These are phyloP conservation scores for Batillaria attramentaria DNA, from an alignment of 1,140 invertebrate genomes.

Conservation along the genomic window DNA sequence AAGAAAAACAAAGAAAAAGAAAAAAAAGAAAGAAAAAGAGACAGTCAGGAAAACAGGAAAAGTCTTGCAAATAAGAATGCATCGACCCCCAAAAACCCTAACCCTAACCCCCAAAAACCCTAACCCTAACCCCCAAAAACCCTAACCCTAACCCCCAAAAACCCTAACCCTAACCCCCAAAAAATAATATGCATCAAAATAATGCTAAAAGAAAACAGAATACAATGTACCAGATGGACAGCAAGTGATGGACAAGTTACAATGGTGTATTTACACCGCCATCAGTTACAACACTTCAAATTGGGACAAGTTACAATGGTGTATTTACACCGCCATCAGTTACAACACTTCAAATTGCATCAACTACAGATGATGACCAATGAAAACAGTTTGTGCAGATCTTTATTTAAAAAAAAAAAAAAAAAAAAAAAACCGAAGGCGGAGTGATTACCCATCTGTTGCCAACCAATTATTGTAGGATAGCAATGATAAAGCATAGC, in stretches of 20 bases:
- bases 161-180: no score
- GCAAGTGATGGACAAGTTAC: background rate
- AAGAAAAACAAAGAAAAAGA: no score
- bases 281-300: background rate
- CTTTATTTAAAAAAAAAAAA: background rate
- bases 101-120: no score
- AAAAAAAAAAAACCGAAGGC: background rate
- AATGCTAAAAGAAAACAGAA: constrained; percentile 84
- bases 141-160: no score
- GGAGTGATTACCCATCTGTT: background rate
- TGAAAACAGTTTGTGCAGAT: background rate
- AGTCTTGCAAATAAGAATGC: no score
- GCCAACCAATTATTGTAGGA: background rate
- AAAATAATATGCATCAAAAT: no score
- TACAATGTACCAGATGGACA: background rate
- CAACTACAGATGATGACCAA: background rate
- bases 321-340: background rate
- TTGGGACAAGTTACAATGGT: background rate
- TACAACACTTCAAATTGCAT: background rate
- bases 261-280: background rate
- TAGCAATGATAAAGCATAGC: background rate
- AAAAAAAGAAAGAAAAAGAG: no score
- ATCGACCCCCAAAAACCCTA: no score
- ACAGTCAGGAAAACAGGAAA: no score
- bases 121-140: no score